Percentiles rank a stretch among this genome's conserved stretches.
phyloP scores from a whole-genome alignment of 1,140 invertebrate species.

The Drosophila busckii region DNA sequence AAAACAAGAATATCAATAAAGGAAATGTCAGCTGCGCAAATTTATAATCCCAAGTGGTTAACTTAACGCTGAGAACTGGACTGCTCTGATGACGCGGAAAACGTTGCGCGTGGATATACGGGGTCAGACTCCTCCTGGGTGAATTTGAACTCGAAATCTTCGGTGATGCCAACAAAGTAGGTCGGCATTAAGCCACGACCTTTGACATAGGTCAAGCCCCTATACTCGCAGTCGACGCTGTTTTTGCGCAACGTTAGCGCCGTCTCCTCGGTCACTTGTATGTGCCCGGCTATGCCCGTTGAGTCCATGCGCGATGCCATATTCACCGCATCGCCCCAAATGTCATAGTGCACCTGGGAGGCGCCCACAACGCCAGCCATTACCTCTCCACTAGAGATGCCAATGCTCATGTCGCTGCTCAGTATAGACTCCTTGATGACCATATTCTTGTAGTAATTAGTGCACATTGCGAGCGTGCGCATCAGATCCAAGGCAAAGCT shows the following conservation, averaged over 20 bases:
- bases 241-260: slow-evolving; percentile 82
- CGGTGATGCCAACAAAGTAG: slow-evolving; percentile 17
- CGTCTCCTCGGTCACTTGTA: slow-evolving; percentile 88
- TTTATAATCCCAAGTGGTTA: no score
- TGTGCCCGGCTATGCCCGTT: slow-evolving; percentile 86
- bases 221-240: slow-evolving; percentile 22
- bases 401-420: slow-evolving; percentile 69
- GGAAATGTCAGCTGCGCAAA: no score
- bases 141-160: slow-evolving; percentile 8
- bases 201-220: slow-evolving; percentile 30
- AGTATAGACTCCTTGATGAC: neutral
- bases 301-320: slow-evolving; percentile 96
- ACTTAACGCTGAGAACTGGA: no score
- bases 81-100: no score
- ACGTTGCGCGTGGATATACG: no score
- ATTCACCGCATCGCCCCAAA: slow-evolving; percentile 97
- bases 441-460: slow-evolving; percentile 18
- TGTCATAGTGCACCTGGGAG: slow-evolving; percentile 90
- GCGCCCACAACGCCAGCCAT: slow-evolving; percentile 95
- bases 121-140: neutral
- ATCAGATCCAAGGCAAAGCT: slow-evolving; percentile 52
- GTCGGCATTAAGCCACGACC: slow-evolving; percentile 23
- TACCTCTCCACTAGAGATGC: slow-evolving; percentile 90
- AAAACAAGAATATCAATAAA: no score
- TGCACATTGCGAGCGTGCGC: slow-evolving; percentile 30